Evolutionary conservation across 2,888 invertebrate species (phyloP), one percentile per base, ranked within the genome.

Genomic region (Noctua janthina): DNA sequence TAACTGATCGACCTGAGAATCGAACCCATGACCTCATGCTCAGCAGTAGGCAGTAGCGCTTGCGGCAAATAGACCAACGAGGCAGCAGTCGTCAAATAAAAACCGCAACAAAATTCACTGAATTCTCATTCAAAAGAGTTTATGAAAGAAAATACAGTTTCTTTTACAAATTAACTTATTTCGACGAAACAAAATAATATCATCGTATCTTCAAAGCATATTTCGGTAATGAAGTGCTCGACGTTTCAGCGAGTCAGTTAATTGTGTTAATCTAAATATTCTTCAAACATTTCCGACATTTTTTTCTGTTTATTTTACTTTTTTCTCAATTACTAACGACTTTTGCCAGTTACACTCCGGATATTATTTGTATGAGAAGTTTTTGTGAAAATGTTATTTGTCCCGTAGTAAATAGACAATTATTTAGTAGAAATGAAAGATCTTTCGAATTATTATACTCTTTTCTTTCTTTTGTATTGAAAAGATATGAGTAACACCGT

Each of bases 251-350:
- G 74, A 73, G 62, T 71, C 76, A 77, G 81, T 74, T 85, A 84
- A 84, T 81, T 76, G 85, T 71, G 74, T 81, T 85, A 84, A 81
- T 81, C 62, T 70, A 67, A 76, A 74, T 74, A 72, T 82, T 74
- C 74, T 68, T 74, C 39, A 29, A 64, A 74, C 56, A 74, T 76
- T 81, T 62, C 15, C 43, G 17, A 29, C 7, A 8, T 56, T 67
- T 70, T 78, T 71, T 46, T 15, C 11, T 35, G 51, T 64, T 74
- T 29, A 29, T 71, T 79, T 79, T 62, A 35, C 23, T 69, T 74
- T 69, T 84, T 56, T 49, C 15, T 54, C 67, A 67, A 77, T 71
- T 59, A 62, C 11, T 68, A n/a, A 68, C 59, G 39, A 51, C 67
- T 74, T 62, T 59, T n/a, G 3, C 56, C 64, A 35, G 23, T 56